Evolutionary conservation across 92 coral and sea anemone species (phyloP).

Genomic region (Porites cylindrica): DNA sequence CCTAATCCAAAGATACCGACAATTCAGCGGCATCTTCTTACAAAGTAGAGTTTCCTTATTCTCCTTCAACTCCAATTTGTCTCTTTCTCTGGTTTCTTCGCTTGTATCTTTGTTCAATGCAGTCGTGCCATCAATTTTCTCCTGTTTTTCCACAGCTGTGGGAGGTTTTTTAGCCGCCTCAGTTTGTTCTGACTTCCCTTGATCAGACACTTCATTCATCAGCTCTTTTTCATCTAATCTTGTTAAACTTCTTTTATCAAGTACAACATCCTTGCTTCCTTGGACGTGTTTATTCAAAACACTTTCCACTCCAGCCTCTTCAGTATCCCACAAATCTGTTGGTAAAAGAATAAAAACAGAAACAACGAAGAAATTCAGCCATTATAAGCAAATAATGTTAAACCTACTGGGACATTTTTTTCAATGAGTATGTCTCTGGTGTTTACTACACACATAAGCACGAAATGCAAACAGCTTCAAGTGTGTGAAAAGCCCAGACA

Average conservation of each 20-base stretch:
- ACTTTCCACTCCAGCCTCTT: conserved; percentile 12
- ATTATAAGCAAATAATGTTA: not conserved
- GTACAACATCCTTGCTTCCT: not conserved
- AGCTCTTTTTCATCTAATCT: not conserved
- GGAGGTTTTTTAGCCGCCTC: not conserved
- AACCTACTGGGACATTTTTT: too few relatives aligned
- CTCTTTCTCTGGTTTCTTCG: not conserved
- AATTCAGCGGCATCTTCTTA: not conserved
- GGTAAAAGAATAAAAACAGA: not conserved
- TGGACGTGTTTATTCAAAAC: not conserved
- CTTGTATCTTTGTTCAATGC: not conserved
- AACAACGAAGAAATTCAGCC: not conserved
- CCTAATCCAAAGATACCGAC: too few relatives aligned
- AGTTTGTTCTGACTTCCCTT: not conserved
- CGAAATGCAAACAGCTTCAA: too few relatives aligned
- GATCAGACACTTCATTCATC: not conserved
- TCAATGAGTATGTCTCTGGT: too few relatives aligned
- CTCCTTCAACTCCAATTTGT: not conserved
- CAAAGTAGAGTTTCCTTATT: not conserved
- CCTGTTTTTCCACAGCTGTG: not conserved
- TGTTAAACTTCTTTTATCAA: not conserved
- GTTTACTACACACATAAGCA: too few relatives aligned
- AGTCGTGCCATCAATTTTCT: not conserved
- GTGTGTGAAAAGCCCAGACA: too few relatives aligned
- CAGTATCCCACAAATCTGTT: conserved; percentile 44